A percentile compares a stretch with the other conserved stretches of the same genome.
phyloP scores from a whole-genome alignment of 1,140 invertebrate genomes.

The Panulirus ornatus region DNA sequence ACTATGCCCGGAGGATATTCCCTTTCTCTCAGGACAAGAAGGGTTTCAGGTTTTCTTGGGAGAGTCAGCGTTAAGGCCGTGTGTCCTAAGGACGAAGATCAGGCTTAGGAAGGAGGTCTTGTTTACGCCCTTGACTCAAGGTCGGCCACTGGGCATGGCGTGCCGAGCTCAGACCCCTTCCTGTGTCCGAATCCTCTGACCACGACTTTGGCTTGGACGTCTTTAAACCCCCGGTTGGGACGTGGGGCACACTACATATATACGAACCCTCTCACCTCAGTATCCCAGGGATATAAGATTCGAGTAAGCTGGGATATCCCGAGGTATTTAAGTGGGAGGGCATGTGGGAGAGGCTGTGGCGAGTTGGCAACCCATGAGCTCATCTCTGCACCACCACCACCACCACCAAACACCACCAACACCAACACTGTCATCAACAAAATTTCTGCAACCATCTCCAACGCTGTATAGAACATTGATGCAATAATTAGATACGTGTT shows the following conservation, averaged over 20 bases:
- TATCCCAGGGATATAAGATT: too few relatives aligned
- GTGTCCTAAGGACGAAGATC: constrained; percentile 1
- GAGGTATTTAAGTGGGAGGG: neutral
- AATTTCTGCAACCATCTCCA: constrained; percentile 2
- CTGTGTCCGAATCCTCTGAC: constrained; percentile 42
- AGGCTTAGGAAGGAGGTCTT: neutral
- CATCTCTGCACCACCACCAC: neutral
- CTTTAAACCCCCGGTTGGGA: too few relatives aligned
- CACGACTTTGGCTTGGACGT: neutral
- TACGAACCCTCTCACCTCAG: too few relatives aligned
- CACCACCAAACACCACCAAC: neutral
- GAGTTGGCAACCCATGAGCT: constrained; percentile 17
- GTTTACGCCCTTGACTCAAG: constrained; percentile 56
- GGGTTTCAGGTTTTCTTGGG: neutral
- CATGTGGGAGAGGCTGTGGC: neutral
- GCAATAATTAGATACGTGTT: neutral
- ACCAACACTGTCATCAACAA: constrained; percentile 17
- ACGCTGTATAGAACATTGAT: constrained; percentile 6
- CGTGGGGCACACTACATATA: too few relatives aligned
- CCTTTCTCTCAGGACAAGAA: constrained; percentile 5
- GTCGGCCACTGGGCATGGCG: constrained; percentile 62
- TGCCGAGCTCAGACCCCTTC: constrained; percentile 46
- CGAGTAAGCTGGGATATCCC: neutral
- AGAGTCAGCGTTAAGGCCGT: neutral
- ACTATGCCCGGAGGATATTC: constrained; percentile 47